Conservation (phyloP, 2,888 invertebrate species). For the Eledona agricola region DNA sequence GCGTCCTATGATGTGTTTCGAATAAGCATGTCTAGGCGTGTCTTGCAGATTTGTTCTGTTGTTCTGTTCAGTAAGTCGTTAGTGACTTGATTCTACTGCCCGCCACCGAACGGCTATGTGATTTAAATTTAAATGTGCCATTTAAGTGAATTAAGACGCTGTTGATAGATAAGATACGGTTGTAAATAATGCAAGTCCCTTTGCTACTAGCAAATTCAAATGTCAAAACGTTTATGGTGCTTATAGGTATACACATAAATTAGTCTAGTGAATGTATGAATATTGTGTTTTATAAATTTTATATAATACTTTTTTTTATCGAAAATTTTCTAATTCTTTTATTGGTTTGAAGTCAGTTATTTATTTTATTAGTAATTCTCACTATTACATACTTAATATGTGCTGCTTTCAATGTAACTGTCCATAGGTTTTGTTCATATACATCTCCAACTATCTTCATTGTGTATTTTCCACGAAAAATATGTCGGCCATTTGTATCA, state of each 20-base stretch:
- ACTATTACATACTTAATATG: no score
- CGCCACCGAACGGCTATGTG: conserved; percentile 47
- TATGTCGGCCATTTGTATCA: no score
- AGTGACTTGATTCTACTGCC: conserved; percentile 37
- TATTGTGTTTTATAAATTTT: conserved; percentile 56
- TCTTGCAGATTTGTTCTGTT: no score
- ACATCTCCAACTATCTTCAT: no score
- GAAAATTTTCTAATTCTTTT: conserved; percentile 48
- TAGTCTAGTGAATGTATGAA: conserved; percentile 48
- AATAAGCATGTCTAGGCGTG: conserved; percentile 30
- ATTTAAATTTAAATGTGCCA: conserved; percentile 54
- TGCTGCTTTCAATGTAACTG: no score
- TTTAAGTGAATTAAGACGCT: conserved; percentile 42
- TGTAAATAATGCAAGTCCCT: conserved; percentile 24
- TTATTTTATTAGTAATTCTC: conserved; percentile 45
- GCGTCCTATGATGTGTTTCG: conserved; percentile 42
- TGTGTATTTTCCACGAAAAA: no score
- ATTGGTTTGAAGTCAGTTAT: conserved; percentile 54
- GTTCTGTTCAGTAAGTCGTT: no score
- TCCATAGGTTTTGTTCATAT: no score
- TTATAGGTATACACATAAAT: conserved; percentile 52
- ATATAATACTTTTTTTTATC: conserved; percentile 49
- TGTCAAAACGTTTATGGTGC: conserved; percentile 61
- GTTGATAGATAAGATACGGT: conserved; percentile 24
- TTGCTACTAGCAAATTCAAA: conserved; percentile 42